A percentile compares a stretch with the other conserved stretches of the same genome.
These are phyloP conservation scores for Acanthisitta chloris DNA, from an alignment of 2,113 vertebrate species.

Conservation along the genomic window DNA sequence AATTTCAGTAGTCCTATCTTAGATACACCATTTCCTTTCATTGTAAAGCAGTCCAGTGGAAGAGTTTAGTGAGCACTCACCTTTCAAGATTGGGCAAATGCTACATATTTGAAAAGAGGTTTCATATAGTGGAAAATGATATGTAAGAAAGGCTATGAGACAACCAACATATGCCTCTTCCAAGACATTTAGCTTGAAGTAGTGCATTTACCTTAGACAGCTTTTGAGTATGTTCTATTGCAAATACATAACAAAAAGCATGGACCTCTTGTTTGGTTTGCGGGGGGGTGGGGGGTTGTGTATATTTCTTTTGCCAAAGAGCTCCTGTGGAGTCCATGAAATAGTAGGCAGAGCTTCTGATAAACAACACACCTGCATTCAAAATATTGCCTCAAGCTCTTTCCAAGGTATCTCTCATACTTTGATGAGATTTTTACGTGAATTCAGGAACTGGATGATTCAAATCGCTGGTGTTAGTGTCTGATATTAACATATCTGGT, in stretches of 20 bases:
- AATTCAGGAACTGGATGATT: neutral
- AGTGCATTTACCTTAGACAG: neutral
- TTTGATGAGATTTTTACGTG: neutral
- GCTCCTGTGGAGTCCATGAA: neutral
- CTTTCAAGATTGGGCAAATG: neutral
- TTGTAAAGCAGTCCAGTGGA: neutral
- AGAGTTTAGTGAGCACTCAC: neutral
- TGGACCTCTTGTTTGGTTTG: neutral
- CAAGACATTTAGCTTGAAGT: constrained; percentile 19
- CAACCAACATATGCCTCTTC: neutral
- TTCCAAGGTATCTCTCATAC: neutral
- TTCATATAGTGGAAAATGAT: neutral
- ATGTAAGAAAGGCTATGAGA: neutral
- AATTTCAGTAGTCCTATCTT: neutral
- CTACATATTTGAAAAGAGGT: neutral
- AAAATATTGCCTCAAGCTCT: neutral
- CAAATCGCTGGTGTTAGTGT: neutral
- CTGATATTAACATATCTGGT: neutral
- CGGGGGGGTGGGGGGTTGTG: neutral
- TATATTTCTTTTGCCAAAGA: neutral
- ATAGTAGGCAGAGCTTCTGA: neutral
- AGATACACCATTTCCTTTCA: neutral
- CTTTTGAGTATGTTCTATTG: neutral
- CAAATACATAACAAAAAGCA: constrained; percentile 14
- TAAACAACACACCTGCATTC: constrained; percentile 29